These are phyloP conservation scores for Drosophila parvula DNA, from an alignment of 1,140 invertebrate species.

Conservation along the genomic window DNA sequence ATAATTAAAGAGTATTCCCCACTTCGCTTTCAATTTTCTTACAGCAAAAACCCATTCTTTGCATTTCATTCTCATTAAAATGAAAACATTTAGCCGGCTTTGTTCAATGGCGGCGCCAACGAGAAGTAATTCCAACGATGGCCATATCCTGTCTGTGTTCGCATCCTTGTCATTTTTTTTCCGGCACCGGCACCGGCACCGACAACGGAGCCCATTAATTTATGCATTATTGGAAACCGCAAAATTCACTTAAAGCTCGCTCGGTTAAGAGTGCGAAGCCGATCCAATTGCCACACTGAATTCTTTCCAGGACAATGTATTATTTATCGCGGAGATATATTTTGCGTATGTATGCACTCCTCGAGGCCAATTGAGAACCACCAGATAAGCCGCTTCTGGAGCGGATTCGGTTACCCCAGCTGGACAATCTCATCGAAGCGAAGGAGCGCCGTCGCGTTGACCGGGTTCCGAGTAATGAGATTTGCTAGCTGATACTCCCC, in stretches of 20 bases:
- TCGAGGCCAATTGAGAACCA: slow-evolving; percentile 10
- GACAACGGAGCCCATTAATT: slow-evolving; percentile 51
- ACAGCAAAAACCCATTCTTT: slow-evolving; percentile 1
- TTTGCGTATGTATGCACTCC: background rate
- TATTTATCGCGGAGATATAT: slow-evolving; percentile 53
- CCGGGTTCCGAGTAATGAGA: slow-evolving; percentile 54
- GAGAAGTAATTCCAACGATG: slow-evolving; percentile 12
- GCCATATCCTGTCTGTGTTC: slow-evolving; percentile 9
- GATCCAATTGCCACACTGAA: slow-evolving; percentile 40
- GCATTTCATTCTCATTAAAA: slow-evolving; percentile 55
- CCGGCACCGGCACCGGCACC: background rate
- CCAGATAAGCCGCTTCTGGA: slow-evolving; percentile 29
- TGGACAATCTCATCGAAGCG: slow-evolving; percentile 11
- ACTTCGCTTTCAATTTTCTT: background rate
- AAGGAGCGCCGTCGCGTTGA: slow-evolving; percentile 13
- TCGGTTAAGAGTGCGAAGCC: slow-evolving; percentile 32
- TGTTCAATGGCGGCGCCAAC: slow-evolving; percentile 24
- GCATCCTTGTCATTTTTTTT: slow-evolving; percentile 4
- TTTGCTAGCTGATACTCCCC: slow-evolving; percentile 67
- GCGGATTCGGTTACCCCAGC: slow-evolving; percentile 23
- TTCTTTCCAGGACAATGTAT: slow-evolving; percentile 48
- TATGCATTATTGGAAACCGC: slow-evolving; percentile 65
- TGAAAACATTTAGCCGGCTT: slow-evolving; percentile 39
- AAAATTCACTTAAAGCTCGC: slow-evolving; percentile 71
- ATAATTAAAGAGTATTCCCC: background rate